These are phyloP conservation scores for Diachasma alloeum DNA, from an alignment of 1,140 invertebrate species.

Conservation along the genomic window DNA sequence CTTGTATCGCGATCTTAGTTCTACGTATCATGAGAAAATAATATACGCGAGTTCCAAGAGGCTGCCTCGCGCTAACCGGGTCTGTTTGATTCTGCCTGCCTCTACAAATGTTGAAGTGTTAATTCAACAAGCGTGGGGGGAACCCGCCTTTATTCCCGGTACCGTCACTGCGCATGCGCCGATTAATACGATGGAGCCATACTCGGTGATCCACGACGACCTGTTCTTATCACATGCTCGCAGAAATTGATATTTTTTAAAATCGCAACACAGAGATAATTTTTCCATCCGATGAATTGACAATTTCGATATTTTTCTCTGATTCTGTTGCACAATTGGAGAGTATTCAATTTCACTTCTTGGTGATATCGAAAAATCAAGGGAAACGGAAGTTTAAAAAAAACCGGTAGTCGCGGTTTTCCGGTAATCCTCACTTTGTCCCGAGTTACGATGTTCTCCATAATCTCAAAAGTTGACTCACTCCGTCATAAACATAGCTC, in stretches of 20 bases:
- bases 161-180: background rate
- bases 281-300: background rate
- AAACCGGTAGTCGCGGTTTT: constrained; percentile 21
- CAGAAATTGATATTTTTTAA: background rate
- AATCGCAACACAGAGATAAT: background rate
- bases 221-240: background rate
- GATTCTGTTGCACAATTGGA: background rate
- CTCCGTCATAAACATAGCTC: background rate
- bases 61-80: background rate
- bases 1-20: background rate
- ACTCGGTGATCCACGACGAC: background rate
- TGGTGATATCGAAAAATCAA: background rate
- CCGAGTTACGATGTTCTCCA: background rate
- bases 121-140: constrained; percentile 13
- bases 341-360: background rate
- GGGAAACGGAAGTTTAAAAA: background rate
- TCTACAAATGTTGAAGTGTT: constrained; percentile 12
- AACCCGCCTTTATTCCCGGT: background rate
- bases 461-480: background rate
- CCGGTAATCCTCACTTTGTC: constrained; percentile 14
- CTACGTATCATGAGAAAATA: background rate
- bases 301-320: background rate
- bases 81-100: constrained; percentile 13
- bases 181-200: background rate
- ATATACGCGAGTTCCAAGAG: background rate